Evolutionary conservation across 2,113 vertebrate genomes (phyloP), one percentile per base, ranked within the genome.

Genomic region (Motacilla alba): DNA sequence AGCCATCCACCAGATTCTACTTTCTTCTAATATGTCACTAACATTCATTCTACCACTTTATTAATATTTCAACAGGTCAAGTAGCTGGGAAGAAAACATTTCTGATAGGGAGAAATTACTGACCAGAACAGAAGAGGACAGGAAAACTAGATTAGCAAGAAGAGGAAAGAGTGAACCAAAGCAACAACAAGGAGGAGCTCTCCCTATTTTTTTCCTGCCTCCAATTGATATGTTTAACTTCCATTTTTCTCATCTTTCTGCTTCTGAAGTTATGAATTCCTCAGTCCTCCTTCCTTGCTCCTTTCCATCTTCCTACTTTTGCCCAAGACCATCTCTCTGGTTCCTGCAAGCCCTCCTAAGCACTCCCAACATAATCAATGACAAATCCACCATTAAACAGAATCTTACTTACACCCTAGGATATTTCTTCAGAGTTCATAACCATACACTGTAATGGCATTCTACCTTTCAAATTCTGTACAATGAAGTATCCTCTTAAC

Each of bases 281-380:
- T 81, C 43, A 50, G 33, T 74, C 13, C 27, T 80, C 31, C 33
- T 74, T 24, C 31, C 27, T 33, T 46, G 23, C 21, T 47, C 43
- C 22, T 81, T 83, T 93, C 70, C 35, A 73, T 28, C 53, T 83
- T 58, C 41, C 44, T 77, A 7, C 31, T 67, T 77, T 63, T 73
- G 18, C 35, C 16, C 0, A 0, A 72, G 33, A 50, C 21, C 11
- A 53, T 16, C 21, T 47, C 20, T 69, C 46, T 41, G 19, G 46
- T 37, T 83, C 26, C 22, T 41, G 43, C 17, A 90, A 83, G 31
- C 10, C 8, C 6, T 87, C 30, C 49, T 53, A 92, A 85, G 72
- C 11, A 55, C 31, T 76, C 46, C 62, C 15, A 74, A 73, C 47
- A 83, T 66, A 80, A 59, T 73, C 80, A 53, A 52, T 66, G 55